Conservation (phyloP, 1,140 invertebrate genomes). For the Pseudomyrmex sp. region DNA sequence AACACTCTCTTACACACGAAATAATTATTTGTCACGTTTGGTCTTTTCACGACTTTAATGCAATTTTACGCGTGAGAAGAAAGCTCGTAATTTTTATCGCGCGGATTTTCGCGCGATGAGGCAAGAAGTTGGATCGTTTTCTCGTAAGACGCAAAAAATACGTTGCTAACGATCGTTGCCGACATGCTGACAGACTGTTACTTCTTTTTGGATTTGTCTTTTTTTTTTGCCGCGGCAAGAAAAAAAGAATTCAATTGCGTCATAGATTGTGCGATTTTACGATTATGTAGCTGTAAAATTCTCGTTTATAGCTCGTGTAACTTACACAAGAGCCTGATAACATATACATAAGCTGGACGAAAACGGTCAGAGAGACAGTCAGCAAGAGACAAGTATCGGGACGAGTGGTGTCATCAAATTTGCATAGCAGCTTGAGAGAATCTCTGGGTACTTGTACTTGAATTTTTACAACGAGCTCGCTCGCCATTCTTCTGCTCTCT, state of each 20-base stretch:
- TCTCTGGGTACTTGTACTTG: constrained; percentile 71
- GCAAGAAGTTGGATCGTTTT: too few relatives aligned
- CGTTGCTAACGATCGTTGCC: neutral
- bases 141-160: too few relatives aligned
- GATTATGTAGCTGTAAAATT: too few relatives aligned
- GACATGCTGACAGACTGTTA: too few relatives aligned
- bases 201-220: too few relatives aligned
- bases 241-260: too few relatives aligned
- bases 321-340: constrained; percentile 29
- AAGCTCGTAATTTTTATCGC: neutral
- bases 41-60: neutral
- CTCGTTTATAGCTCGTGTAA: constrained; percentile 3
- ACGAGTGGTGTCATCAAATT: constrained; percentile 76
- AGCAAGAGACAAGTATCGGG: constrained; percentile 43
- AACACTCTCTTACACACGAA: constrained; percentile 1
- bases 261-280: neutral
- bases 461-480: constrained; percentile 76
- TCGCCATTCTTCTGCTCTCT: constrained; percentile 27
- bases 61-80: neutral
- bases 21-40: neutral
- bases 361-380: constrained; percentile 1
- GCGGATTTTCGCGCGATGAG: too few relatives aligned
- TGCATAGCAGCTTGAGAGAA: constrained; percentile 79
- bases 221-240: too few relatives aligned
- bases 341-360: constrained; percentile 13